Evolutionary conservation across 2,888 invertebrate genomes (phyloP).

Genomic region (Nemotelus nigrinus): DNA sequence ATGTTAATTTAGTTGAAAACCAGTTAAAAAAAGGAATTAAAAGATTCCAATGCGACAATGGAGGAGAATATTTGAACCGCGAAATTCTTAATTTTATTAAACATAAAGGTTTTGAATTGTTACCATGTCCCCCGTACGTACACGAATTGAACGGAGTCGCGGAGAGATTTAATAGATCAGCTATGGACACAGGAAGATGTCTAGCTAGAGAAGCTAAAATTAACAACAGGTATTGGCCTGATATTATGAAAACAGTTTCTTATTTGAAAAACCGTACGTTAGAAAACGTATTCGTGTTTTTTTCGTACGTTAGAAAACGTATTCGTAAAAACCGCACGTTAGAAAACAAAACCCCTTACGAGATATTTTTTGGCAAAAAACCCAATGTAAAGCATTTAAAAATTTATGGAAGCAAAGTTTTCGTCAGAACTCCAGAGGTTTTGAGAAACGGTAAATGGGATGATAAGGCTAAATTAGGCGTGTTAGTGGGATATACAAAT

Average conservation of each 20-base stretch:
- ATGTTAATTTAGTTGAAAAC: no score
- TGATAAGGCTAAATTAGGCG: constrained; percentile 31
- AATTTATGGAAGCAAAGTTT: constrained; percentile 42
- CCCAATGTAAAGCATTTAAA: constrained; percentile 48
- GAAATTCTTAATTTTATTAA: constrained; percentile 50
- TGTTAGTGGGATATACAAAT: constrained; percentile 36
- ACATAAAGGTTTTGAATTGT: constrained; percentile 51
- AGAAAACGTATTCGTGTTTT: no score
- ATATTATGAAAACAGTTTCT: constrained; percentile 42
- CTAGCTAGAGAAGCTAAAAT: constrained; percentile 52
- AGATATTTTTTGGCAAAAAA: constrained; percentile 36
- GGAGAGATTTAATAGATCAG: constrained; percentile 52
- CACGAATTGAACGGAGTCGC: constrained; percentile 54
- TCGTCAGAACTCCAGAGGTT: constrained; percentile 32
- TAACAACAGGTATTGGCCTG: constrained; percentile 46
- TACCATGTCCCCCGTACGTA: constrained; percentile 52
- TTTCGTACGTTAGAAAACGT: no score
- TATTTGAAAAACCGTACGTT: constrained; percentile 48
- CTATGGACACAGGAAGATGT: constrained; percentile 50
- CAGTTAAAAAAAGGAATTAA: no score
- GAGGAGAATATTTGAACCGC: constrained; percentile 47
- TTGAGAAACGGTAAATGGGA: constrained; percentile 41
- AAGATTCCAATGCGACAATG: constrained; percentile 49
- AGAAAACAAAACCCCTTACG: constrained; percentile 43
- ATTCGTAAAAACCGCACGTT: no score